phyloP scores from a whole-genome alignment of 2,888 invertebrate genomes.

The Ptychoptera contaminata region DNA sequence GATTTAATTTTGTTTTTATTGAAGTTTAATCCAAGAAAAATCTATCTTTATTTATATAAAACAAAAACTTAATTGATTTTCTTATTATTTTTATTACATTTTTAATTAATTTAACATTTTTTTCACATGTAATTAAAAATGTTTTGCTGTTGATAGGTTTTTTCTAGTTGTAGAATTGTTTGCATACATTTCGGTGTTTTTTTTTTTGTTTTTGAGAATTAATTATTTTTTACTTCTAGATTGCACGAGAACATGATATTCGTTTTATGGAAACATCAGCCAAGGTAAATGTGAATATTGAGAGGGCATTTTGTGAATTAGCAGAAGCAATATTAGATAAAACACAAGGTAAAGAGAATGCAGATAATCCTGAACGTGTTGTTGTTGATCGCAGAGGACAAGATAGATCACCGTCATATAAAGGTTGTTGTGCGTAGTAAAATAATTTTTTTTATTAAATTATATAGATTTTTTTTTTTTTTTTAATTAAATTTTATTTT shows the following conservation, averaged over 20 bases:
- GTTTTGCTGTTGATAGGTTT: too few species aligned
- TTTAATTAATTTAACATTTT: too few species aligned
- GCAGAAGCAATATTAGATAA: slow-evolving; percentile 92
- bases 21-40: too few species aligned
- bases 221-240: slow-evolving; percentile 40
- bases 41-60: too few species aligned
- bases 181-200: background rate
- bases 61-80: too few species aligned
- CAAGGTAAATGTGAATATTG: slow-evolving; percentile 93
- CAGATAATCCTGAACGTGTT: slow-evolving; percentile 54
- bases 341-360: slow-evolving; percentile 64
- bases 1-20: background rate
- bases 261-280: slow-evolving; percentile 97
- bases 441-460: slow-evolving; percentile 5
- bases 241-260: slow-evolving; percentile 89
- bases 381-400: slow-evolving; percentile 52
- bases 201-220: slow-evolving; percentile 2
- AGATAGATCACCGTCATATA: slow-evolving; percentile 28
- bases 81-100: too few species aligned
- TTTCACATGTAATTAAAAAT: too few species aligned
- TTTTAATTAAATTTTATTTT: background rate
- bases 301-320: slow-evolving; percentile 85
- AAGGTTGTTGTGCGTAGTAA: slow-evolving; percentile 30
- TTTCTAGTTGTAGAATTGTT: background rate
- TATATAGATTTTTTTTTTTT: slow-evolving; percentile 1